Percentiles rank a stretch among this genome's conserved stretches.
phyloP scores from a whole-genome alignment of 2,888 invertebrate species.

The Eupithecia subfuscata region DNA sequence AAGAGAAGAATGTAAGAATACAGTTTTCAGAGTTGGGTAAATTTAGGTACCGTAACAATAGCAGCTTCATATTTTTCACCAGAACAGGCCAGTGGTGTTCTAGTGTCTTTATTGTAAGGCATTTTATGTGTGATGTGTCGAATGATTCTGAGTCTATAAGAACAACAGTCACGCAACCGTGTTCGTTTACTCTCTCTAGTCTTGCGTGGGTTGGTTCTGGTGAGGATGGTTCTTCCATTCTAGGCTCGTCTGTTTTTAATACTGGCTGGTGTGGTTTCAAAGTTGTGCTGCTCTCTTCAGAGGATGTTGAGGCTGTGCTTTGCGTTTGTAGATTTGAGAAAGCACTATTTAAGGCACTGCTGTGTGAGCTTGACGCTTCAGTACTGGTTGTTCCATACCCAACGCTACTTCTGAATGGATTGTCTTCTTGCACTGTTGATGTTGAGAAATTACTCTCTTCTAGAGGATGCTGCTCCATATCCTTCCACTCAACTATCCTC shows the following conservation, averaged over 20 bases:
- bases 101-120: slow-evolving; percentile 92
- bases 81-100: slow-evolving; percentile 93
- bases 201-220: slow-evolving; percentile 68
- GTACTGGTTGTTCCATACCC: slow-evolving; percentile 59
- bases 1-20: slow-evolving; percentile 91
- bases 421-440: slow-evolving; percentile 70
- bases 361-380: slow-evolving; percentile 67
- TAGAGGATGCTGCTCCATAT: slow-evolving; percentile 90
- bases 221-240: slow-evolving; percentile 63
- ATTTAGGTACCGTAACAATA: slow-evolving; percentile 84
- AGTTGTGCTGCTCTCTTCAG: slow-evolving; percentile 56
- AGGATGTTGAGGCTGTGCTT: slow-evolving; percentile 69
- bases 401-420: slow-evolving; percentile 72
- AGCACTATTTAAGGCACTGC: slow-evolving; percentile 71
- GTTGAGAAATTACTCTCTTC: slow-evolving; percentile 86
- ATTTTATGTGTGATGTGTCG: slow-evolving; percentile 94
- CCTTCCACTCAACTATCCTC: slow-evolving; percentile 95
- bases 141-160: slow-evolving; percentile 92
- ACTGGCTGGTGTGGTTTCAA: slow-evolving; percentile 76
- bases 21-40: slow-evolving; percentile 87
- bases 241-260: slow-evolving; percentile 66
- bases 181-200: slow-evolving; percentile 75
- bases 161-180: slow-evolving; percentile 85
- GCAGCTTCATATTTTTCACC: slow-evolving; percentile 87
- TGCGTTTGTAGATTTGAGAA: slow-evolving; percentile 80